Evolutionary conservation across 2,797 vertebrate genomes (phyloP).

Genomic region (Eleutherodactylus coqui): DNA sequence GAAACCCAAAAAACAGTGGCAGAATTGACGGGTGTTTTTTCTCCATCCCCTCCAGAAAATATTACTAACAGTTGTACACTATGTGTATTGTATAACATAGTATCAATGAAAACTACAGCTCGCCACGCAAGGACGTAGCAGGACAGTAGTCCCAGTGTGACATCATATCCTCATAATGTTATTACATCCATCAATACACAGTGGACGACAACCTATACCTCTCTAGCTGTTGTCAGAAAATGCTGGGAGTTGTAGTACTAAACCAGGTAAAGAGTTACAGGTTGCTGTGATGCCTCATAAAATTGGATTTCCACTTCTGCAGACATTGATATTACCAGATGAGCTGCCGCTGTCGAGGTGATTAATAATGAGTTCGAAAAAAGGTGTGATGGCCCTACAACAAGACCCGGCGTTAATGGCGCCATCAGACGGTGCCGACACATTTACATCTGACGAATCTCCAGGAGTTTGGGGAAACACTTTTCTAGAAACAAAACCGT

Average conservation of each 20-base stretch:
- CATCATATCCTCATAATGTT: background rate
- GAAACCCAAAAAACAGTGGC: no score
- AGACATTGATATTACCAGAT: slow-evolving; percentile 14
- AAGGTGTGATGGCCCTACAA: slow-evolving; percentile 1
- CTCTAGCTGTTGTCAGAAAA: background rate
- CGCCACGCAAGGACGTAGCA: no score
- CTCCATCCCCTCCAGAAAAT: no score
- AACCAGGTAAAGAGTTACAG: background rate
- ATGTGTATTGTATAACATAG: no score
- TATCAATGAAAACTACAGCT: no score
- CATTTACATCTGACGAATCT: background rate
- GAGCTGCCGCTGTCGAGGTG: background rate
- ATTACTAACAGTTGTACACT: no score
- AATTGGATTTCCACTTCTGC: background rate
- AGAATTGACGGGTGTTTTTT: no score
- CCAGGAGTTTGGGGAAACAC: slow-evolving; percentile 23
- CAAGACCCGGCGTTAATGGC: slow-evolving; percentile 7
- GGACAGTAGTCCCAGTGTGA: background rate
- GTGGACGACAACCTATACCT: no score
- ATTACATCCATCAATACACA: no score
- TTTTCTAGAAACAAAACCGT: slow-evolving; percentile 20
- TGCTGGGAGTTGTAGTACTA: no score
- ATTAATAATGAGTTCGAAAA: slow-evolving; percentile 31
- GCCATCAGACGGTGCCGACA: background rate
- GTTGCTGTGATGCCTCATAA: background rate